These are phyloP conservation scores for Apomyelois bistriatella DNA, from an alignment of 2,888 invertebrate genomes.

Conservation along the genomic window DNA sequence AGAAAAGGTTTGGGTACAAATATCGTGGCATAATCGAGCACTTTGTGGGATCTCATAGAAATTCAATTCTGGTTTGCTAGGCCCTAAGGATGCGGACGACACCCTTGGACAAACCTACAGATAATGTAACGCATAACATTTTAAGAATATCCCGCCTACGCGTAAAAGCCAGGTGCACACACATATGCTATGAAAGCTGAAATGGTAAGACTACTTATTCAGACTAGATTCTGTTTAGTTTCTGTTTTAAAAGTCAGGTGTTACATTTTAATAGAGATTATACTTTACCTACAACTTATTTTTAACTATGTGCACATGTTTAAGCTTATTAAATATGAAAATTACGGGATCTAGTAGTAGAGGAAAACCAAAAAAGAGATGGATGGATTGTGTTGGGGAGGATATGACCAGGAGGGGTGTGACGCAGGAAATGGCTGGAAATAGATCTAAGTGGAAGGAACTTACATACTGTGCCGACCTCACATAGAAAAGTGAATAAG, in stretches of 20 bases:
- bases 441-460: too few species aligned
- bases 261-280: too few species aligned
- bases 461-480: too few species aligned
- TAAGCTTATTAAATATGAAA: too few species aligned
- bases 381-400: too few species aligned
- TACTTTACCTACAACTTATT: too few species aligned
- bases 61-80: constrained; percentile 47
- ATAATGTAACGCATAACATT: constrained; percentile 11
- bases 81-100: constrained; percentile 7
- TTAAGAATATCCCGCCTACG: neutral
- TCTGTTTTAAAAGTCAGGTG: neutral
- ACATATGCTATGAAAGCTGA: neutral
- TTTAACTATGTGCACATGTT: too few species aligned
- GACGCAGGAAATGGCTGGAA: too few species aligned
- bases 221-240: neutral
- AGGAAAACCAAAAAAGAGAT: too few species aligned
- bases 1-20: constrained; percentile 49
- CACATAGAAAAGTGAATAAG: too few species aligned
- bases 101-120: constrained; percentile 10
- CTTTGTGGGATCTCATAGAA: constrained; percentile 39
- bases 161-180: neutral
- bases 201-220: neutral
- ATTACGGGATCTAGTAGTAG: too few species aligned
- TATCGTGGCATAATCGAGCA: constrained; percentile 55
- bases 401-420: too few species aligned